Evolutionary conservation across 2,113 vertebrate species (phyloP), one percentile per base, ranked within the genome.

Genomic region (Ctenodactylus gundi): DNA sequence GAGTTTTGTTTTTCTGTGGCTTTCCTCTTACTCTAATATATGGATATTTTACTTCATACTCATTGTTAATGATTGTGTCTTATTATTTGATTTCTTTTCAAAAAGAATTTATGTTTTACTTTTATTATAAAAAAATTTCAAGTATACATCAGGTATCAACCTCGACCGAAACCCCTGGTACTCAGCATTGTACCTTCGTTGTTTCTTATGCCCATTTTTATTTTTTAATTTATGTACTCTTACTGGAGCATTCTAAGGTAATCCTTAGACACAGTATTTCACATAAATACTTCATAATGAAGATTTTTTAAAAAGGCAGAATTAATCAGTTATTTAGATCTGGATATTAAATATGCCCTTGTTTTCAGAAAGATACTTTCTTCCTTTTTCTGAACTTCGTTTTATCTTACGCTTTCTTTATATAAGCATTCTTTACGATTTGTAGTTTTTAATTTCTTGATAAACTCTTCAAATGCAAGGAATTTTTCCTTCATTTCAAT

Each of bases 381-480:
- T 73, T 51, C 87, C 82, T 90, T 88, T 93, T 49, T 93, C 77
- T 75, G 34, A 81, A 51, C 57, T 84, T 93, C 31, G 20, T 83
- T 64, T 49, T 57, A 85, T 60, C 18, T 72, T 23, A 41, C 95
- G n/a, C 49, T 96, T 84, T 57, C 46, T 27, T 94, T 95, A 10
- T 86, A 39, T 77, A 68, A 41, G 64, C 27, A 65, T 77, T 72
- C 7, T 67, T 94, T 78, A 49, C n/a, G n/a, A 75, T 85, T 67
- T 76, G 51, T 23, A 41, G 75, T 92, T 94, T 82, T 31, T 3
- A 44, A 88, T 41, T 93, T 83, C 62, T 51, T 70, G 44, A 44
- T 65, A 27, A 60, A n/a, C 78, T 60, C 34, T 75, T 80, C 85
- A 21, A 68, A 36, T 34, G 7, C n/a, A 84, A 90, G 51, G 17